Evolutionary conservation across 2,888 invertebrate species (phyloP).

Genomic region (Agriopis leucophaearia): DNA sequence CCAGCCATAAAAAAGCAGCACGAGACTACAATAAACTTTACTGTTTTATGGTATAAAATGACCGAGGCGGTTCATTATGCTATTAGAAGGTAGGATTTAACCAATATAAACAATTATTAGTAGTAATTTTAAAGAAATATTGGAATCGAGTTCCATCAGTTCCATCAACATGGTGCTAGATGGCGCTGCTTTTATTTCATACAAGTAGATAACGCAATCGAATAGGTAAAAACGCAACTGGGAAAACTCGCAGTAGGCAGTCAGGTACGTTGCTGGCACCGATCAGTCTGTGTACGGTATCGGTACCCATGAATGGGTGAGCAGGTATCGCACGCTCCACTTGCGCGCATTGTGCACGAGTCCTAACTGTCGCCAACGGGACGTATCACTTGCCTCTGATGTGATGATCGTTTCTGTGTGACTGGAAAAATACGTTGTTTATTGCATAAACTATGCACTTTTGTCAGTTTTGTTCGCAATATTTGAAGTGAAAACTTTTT

Average conservation of each 20-base stretch:
- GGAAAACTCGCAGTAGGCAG: no score
- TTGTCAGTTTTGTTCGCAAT: no score
- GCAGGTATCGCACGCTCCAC: constrained; percentile 64
- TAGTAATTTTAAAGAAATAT: no score
- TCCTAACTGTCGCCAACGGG: constrained; percentile 23
- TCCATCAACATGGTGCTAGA: no score
- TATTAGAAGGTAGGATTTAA: neutral
- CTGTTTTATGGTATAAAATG: constrained; percentile 25
- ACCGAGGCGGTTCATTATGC: neutral
- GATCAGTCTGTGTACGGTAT: constrained; percentile 29
- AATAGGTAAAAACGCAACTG: no score
- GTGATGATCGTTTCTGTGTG: constrained; percentile 8
- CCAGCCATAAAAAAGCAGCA: constrained; percentile 19
- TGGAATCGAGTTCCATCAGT: no score
- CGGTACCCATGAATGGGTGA: constrained; percentile 51
- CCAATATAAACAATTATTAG: neutral
- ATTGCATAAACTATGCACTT: neutral
- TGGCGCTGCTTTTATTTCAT: no score
- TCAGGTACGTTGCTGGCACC: neutral
- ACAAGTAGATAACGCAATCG: no score
- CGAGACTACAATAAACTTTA: constrained; percentile 25
- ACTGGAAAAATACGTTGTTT: neutral
- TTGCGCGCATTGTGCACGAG: constrained; percentile 41
- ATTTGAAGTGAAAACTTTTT: no score
- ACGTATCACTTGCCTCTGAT: constrained; percentile 1